phyloP scores from a whole-genome alignment of 2,888 invertebrate species.

The Hoplodrina ambigua region DNA sequence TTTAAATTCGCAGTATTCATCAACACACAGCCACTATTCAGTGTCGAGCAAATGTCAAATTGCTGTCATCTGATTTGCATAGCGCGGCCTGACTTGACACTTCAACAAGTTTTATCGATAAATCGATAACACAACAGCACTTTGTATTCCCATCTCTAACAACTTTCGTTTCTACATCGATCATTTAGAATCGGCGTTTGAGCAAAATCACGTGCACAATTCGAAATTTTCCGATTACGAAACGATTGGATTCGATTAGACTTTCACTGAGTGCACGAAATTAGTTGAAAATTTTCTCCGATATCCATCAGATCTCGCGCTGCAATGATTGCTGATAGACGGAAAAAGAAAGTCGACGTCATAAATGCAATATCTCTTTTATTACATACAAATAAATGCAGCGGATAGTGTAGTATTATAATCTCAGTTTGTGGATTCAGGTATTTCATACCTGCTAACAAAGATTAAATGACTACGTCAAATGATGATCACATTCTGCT shows the following conservation, averaged over 20 bases:
- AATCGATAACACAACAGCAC: constrained; percentile 25
- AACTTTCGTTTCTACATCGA: constrained; percentile 53
- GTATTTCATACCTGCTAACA: neutral
- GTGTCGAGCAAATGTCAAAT: constrained; percentile 34
- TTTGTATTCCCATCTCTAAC: constrained; percentile 43
- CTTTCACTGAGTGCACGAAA: constrained; percentile 58
- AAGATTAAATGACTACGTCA: neutral
- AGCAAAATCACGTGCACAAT: constrained; percentile 54
- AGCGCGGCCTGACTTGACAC: constrained; percentile 19
- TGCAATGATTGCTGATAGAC: constrained; percentile 44
- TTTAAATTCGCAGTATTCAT: constrained; percentile 30
- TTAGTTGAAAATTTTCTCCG: constrained; percentile 58
- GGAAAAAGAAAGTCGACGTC: constrained; percentile 50
- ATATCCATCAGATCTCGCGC: constrained; percentile 47
- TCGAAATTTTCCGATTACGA: constrained; percentile 58
- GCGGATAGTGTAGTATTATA: neutral
- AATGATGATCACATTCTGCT: neutral
- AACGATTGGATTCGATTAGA: constrained; percentile 57
- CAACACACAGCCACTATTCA: constrained; percentile 21
- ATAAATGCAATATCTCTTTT: constrained; percentile 44
- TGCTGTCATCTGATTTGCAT: constrained; percentile 39
- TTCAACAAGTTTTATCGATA: constrained; percentile 40
- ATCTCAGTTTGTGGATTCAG: neutral
- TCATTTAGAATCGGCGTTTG: constrained; percentile 45
- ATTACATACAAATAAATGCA: constrained; percentile 29